phyloP scores from a whole-genome alignment of 2,113 vertebrate genomes.

The Sylvietta virens region DNA sequence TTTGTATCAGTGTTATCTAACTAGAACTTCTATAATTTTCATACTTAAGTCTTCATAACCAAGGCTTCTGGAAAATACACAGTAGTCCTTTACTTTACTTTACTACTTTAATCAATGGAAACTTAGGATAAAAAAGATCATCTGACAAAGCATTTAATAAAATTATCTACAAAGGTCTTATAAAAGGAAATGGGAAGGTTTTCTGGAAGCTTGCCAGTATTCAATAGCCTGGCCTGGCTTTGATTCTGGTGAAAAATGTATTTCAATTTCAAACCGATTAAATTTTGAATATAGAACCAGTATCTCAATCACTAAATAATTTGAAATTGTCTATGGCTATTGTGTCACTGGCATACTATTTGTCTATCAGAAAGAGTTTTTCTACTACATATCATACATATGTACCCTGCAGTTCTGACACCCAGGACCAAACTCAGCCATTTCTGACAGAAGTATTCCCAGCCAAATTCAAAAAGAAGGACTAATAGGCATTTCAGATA shows the following conservation, averaged over 20 bases:
- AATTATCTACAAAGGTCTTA: conserved; percentile 4
- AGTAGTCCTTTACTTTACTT: no score
- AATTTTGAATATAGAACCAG: neutral
- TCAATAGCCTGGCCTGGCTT: neutral
- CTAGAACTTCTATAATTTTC: conserved; percentile 30
- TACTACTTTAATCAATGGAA: neutral
- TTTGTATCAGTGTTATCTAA: neutral
- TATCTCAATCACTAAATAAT: neutral
- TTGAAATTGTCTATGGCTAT: neutral
- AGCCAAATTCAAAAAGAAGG: neutral
- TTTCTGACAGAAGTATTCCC: neutral
- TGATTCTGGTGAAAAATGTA: conserved; percentile 24
- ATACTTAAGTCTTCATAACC: conserved; percentile 28
- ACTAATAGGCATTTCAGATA: neutral
- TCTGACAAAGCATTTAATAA: conserved; percentile 51
- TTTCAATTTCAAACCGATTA: conserved; percentile 25
- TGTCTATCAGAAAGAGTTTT: neutral
- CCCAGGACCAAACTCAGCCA: neutral
- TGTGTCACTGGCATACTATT: neutral
- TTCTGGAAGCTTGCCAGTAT: neutral
- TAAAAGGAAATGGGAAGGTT: conserved; percentile 7
- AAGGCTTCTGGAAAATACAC: neutral
- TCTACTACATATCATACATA: neutral
- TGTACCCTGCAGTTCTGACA: neutral
- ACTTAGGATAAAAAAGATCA: conserved; percentile 12